Conservation (phyloP, 1,140 invertebrate genomes). For the Anastrepha ludens region DNA sequence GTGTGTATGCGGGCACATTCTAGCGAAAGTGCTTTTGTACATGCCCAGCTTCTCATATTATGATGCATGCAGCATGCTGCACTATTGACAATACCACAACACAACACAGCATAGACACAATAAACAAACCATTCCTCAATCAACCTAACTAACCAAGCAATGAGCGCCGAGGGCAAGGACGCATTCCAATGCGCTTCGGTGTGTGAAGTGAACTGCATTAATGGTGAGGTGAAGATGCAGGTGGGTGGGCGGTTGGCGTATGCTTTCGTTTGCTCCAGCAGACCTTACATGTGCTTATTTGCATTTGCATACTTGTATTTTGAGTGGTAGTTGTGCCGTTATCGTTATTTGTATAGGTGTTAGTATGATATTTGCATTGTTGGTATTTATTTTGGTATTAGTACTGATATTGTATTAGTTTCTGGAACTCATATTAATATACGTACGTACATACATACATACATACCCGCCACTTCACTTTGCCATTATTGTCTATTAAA, state of each 20-base stretch:
- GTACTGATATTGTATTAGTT: constrained; percentile 34
- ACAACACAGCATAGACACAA: constrained; percentile 4
- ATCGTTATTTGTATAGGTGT: neutral
- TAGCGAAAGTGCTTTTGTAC: neutral
- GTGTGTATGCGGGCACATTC: neutral
- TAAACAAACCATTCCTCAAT: constrained; percentile 41
- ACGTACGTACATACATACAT: too few species aligned
- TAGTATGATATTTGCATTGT: neutral
- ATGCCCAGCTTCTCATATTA: neutral
- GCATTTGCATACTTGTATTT: neutral
- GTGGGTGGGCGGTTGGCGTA: neutral
- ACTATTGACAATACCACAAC: constrained; percentile 21
- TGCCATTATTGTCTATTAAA: neutral
- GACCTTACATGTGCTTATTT: constrained; percentile 1
- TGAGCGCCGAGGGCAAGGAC: neutral
- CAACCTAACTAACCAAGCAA: constrained; percentile 11
- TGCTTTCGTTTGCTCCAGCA: neutral
- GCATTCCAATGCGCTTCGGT: neutral
- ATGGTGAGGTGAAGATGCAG: neutral
- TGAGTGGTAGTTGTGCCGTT: neutral
- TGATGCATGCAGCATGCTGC: neutral
- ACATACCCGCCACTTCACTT: neutral
- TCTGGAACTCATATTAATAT: too few species aligned
- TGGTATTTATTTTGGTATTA: neutral
- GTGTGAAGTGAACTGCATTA: neutral